phyloP scores from a whole-genome alignment of 2,113 vertebrate genomes.

The Ondatra zibethicus region DNA sequence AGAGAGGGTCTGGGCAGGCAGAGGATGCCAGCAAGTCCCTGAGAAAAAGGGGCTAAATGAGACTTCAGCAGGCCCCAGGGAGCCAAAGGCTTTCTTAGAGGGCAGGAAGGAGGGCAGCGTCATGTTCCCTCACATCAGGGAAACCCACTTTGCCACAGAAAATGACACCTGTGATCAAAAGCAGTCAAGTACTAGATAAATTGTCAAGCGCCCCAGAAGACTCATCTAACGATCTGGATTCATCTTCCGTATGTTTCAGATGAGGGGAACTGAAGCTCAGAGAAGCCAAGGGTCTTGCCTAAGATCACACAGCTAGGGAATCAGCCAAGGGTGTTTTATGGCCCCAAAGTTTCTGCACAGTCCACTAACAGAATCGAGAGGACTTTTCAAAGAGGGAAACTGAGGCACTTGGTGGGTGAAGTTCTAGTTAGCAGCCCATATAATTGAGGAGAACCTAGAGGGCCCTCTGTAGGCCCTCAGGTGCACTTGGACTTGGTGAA shows the following conservation, averaged over 20 bases:
- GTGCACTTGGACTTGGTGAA: background rate
- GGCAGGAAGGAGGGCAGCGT: too few species aligned
- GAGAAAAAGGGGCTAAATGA: background rate
- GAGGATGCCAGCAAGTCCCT: background rate
- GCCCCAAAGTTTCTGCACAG: background rate
- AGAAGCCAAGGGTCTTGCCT: slow-evolving; percentile 6
- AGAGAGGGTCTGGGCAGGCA: background rate
- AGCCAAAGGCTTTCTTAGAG: background rate
- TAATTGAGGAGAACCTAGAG: background rate
- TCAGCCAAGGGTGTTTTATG: background rate
- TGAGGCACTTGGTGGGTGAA: slow-evolving; percentile 5
- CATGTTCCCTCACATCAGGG: background rate
- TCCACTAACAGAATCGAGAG: background rate
- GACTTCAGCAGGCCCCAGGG: background rate
- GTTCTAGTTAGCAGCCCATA: background rate
- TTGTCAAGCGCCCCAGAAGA: background rate
- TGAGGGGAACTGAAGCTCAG: slow-evolving; percentile 33
- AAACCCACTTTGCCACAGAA: background rate
- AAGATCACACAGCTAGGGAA: background rate
- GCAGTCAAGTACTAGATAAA: background rate
- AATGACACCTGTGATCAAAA: slow-evolving; percentile 60
- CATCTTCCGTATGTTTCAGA: background rate
- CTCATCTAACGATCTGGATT: background rate
- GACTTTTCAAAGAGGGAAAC: slow-evolving; percentile 38
- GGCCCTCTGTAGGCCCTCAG: background rate